phyloP scores from a whole-genome alignment of 2,888 invertebrate species.

The Sminthurinus aureus region DNA sequence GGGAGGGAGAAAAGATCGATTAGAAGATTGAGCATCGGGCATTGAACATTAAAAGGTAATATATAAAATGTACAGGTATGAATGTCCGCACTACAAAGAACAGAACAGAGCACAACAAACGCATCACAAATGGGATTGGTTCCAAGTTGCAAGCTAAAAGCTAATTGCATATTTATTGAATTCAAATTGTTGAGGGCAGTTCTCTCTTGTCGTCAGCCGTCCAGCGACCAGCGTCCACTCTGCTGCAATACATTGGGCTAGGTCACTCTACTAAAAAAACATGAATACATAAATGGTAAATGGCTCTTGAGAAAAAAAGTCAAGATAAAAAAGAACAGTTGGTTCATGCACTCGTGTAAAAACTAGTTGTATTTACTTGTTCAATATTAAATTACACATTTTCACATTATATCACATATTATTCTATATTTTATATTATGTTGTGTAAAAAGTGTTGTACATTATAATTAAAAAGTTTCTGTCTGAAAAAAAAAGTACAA shows the following conservation, averaged over 20 bases:
- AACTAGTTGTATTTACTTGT: neutral
- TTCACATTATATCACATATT: neutral
- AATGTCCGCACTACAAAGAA: too few relatives aligned
- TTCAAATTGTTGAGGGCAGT: slow-evolving; percentile 25
- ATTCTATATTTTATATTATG: too few relatives aligned
- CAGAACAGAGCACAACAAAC: too few relatives aligned
- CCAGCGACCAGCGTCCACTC: neutral
- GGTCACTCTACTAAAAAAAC: neutral
- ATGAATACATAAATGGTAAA: too few relatives aligned
- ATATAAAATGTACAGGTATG: neutral
- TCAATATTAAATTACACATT: neutral
- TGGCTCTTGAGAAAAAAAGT: neutral
- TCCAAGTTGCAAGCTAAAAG: neutral
- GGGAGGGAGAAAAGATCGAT: neutral
- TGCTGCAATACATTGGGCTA: neutral
- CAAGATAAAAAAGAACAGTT: neutral
- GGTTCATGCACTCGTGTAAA: neutral
- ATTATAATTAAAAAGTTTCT: too few relatives aligned
- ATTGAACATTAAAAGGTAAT: neutral
- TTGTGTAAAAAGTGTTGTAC: too few relatives aligned
- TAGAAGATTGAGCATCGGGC: neutral
- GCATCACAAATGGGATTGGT: neutral
- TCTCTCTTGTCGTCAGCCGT: slow-evolving; percentile 32
- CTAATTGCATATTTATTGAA: slow-evolving; percentile 5
- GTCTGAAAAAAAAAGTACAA: too few relatives aligned